A percentile compares a stretch with the other conserved stretches of the same genome.
Evolutionary conservation across 2,888 invertebrate genomes (phyloP).

Genomic region (Spilarctia lutea): DNA sequence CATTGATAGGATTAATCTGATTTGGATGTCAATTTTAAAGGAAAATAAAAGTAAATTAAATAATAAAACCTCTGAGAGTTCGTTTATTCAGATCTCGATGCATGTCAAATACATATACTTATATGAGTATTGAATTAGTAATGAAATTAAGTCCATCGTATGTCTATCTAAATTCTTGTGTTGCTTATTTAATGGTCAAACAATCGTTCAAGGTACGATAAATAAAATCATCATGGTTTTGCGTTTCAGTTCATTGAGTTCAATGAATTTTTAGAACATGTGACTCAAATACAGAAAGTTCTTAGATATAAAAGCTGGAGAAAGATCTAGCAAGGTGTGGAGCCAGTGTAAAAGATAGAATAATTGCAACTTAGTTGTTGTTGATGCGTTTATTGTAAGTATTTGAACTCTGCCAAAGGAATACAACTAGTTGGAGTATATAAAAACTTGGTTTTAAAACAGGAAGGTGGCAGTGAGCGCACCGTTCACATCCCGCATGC

Average conservation of each 20-base stretch:
- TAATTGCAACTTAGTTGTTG: conserved; percentile 39
- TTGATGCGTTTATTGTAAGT: conserved; percentile 45
- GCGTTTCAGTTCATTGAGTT: conserved; percentile 2
- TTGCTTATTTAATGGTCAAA: conserved; percentile 57
- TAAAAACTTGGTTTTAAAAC: conserved; percentile 75
- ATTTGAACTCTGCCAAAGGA: conserved; percentile 53
- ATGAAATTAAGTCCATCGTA: conserved; percentile 61
- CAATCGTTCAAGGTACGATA: conserved; percentile 71
- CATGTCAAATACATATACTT: conserved; percentile 72
- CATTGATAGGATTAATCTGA: conserved; percentile 87
- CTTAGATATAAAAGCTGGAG: not conserved
- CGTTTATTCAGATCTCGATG: conserved; percentile 71
- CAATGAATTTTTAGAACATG: not conserved
- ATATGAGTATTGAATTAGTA: conserved; percentile 57
- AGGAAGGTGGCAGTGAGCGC: conserved; percentile 71
- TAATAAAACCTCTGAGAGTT: conserved; percentile 68
- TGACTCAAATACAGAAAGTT: not conserved
- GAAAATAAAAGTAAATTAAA: conserved; percentile 81
- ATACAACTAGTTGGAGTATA: conserved; percentile 65
- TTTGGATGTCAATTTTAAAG: conserved; percentile 85
- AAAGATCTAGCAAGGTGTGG: not conserved
- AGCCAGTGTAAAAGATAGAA: not conserved
- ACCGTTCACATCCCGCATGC: conserved; percentile 72
- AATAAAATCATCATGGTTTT: conserved; percentile 12
- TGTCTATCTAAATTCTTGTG: conserved; percentile 53